Evolutionary conservation across 2,888 invertebrate species (phyloP), one percentile per base, ranked within the genome.

Genomic region (Dendrolimus pini): DNA sequence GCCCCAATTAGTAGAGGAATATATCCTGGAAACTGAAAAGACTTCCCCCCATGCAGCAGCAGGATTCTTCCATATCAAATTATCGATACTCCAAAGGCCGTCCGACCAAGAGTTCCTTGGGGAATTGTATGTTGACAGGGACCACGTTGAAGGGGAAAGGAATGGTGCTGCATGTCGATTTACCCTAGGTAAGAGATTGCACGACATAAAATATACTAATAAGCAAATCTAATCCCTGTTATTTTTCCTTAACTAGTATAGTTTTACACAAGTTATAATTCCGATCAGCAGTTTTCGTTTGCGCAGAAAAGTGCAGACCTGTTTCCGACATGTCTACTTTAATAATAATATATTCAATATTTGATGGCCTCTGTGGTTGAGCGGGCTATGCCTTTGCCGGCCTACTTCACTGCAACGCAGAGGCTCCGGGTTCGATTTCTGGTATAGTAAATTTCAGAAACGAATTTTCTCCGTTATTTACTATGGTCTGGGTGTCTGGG

Each of bases 101-200:
- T 94, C 96, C 59, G 97, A 97, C 85, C 96, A 96, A 63, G 96
- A 96, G 86, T 97, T 95, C 86, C 92, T 97, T 63, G 98, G 98
- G 41, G 96, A 97, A 83, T 91, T 98, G 57, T 97, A 97, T 83
- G 95, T 98, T 58, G 97, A 97, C 82, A 92, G 96, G 69, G 97
- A 97, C 79, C 95, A 94, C 78, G 93, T 93, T 55, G 94, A 95
- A 67, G 94, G 94, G 6, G 93, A 95, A 77, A 92, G 88, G 61
- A 95, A 96, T 80, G 96, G 96, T 18, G 94, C 96, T 56, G 94
- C 96, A 7, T 97, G 97, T 89, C 93, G 95, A 87, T 97, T 94
- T 85, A 91, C 93, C 9, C 82, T 94, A 75, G 94, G 93, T 88
- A 68, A 59, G 72, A 77, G 1, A 41, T 54, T 30, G 6, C 3